Evolutionary conservation across 1,140 invertebrate species (phyloP).

Genomic region (Glossosoma conforme): DNA sequence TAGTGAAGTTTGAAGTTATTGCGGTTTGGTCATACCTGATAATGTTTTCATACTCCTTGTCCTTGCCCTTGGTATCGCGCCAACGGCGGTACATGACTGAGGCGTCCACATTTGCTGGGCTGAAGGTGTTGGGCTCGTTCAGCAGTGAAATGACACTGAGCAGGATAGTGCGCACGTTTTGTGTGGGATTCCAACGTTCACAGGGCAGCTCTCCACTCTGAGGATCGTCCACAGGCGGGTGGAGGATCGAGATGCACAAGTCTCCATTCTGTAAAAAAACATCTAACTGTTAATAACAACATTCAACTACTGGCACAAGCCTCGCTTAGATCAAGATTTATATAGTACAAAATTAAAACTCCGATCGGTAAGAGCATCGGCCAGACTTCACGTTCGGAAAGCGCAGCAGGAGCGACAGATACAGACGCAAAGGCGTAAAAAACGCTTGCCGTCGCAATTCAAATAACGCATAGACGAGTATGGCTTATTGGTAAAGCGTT

Average conservation of each 20-base stretch:
- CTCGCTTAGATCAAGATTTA: too few relatives aligned
- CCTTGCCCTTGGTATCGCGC: conserved; percentile 96
- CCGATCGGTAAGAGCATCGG: too few relatives aligned
- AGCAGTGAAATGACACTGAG: conserved; percentile 97
- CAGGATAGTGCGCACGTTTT: conserved; percentile 97
- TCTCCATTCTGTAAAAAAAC: conserved; percentile 84
- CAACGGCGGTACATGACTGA: conserved; percentile 99
- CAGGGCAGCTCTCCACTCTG: conserved; percentile 97
- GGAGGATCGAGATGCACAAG: conserved; percentile 98
- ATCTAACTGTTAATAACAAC: too few relatives aligned
- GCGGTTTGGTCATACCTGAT: conserved; percentile 86
- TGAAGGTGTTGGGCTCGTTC: conserved; percentile 99
- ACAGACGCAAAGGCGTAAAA: too few relatives aligned
- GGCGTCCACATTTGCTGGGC: conserved; percentile 98
- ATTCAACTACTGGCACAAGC: too few relatives aligned
- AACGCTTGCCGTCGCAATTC: too few relatives aligned
- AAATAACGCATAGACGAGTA: too few relatives aligned
- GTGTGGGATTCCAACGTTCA: conserved; percentile 99
- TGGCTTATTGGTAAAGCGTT: too few relatives aligned
- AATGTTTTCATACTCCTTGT: conserved; percentile 99
- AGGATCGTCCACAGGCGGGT: conserved; percentile 98
- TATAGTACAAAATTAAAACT: too few relatives aligned
- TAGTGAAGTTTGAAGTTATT: too few relatives aligned
- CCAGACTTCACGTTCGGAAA: too few relatives aligned
- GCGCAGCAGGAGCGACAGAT: too few relatives aligned